Conservation (phyloP, 2,797 vertebrate species). For the Anas bernieri region DNA sequence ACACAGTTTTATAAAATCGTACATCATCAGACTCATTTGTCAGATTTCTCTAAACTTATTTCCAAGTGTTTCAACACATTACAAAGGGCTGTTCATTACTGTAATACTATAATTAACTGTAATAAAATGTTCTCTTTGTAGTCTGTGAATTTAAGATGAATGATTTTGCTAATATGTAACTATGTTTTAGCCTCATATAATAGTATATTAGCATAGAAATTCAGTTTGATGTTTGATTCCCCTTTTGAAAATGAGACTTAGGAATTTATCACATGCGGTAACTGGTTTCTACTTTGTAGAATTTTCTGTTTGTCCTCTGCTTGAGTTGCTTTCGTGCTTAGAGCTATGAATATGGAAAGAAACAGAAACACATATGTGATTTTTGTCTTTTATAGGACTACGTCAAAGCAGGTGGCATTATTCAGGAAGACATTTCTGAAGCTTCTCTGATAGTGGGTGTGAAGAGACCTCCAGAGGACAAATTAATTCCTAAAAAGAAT, state of each 20-base stretch:
- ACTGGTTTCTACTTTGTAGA: neutral
- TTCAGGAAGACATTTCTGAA: conserved; percentile 95
- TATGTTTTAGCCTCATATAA: neutral
- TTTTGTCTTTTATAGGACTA: conserved; percentile 83
- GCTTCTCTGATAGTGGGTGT: conserved; percentile 94
- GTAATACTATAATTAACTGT: neutral
- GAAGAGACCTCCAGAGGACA: conserved; percentile 92
- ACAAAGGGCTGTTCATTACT: neutral
- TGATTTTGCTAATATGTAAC: neutral
- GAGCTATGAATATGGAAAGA: neutral
- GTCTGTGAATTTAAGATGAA: neutral
- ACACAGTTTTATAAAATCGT: neutral
- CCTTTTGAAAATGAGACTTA: neutral
- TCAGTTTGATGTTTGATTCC: neutral
- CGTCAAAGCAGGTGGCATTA: conserved; percentile 89
- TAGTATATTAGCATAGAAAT: neutral
- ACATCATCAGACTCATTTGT: neutral
- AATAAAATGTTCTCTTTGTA: neutral
- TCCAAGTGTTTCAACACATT: neutral
- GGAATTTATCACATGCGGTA: neutral
- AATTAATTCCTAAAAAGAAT: conserved; percentile 90
- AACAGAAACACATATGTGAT: neutral
- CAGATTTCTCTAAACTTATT: neutral
- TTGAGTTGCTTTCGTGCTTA: neutral
- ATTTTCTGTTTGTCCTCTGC: neutral